A percentile compares a stretch with the other conserved stretches of the same genome.
Evolutionary conservation across 2,797 vertebrate genomes (phyloP).

Genomic region (Arctocebus calabarensis): DNA sequence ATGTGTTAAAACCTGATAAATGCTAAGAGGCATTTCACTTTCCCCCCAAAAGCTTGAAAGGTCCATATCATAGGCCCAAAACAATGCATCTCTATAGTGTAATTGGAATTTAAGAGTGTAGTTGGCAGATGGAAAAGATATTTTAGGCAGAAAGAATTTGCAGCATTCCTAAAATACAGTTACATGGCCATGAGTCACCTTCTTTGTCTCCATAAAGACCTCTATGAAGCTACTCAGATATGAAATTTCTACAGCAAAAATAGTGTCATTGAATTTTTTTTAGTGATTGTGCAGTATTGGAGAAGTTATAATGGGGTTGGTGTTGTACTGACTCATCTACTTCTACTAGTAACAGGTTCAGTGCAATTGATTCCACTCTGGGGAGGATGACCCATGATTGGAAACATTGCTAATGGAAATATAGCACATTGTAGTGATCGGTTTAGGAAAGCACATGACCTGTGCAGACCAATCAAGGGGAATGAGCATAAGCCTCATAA

Average conservation of each 20-base stretch:
- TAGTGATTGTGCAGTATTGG: neutral
- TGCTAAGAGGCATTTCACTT: slow-evolving; percentile 5
- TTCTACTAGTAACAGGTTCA: slow-evolving; percentile 27
- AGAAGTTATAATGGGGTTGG: slow-evolving; percentile 3
- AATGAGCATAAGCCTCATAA: neutral
- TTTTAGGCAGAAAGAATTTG: slow-evolving; percentile 76
- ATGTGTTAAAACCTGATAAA: slow-evolving; percentile 51
- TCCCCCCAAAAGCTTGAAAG: neutral
- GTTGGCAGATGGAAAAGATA: slow-evolving; percentile 80
- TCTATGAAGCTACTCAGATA: slow-evolving; percentile 42
- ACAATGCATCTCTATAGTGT: slow-evolving; percentile 70
- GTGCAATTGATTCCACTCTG: neutral
- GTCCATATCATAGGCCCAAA: slow-evolving; percentile 39
- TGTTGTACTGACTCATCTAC: slow-evolving; percentile 24
- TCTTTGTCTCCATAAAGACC: slow-evolving; percentile 75
- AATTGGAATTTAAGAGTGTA: slow-evolving; percentile 71
- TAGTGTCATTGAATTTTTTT: slow-evolving; percentile 29
- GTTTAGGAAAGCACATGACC: neutral
- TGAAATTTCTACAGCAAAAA: slow-evolving; percentile 23
- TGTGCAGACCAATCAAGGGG: neutral
- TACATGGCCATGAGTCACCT: slow-evolving; percentile 77
- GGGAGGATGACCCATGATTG: neutral
- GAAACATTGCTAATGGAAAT: neutral
- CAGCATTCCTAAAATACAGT: slow-evolving; percentile 75
- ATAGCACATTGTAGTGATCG: neutral